A percentile compares a stretch with the other conserved stretches of the same genome.
phyloP scores from a whole-genome alignment of 2,113 vertebrate genomes.

The Trichechus manatus region DNA sequence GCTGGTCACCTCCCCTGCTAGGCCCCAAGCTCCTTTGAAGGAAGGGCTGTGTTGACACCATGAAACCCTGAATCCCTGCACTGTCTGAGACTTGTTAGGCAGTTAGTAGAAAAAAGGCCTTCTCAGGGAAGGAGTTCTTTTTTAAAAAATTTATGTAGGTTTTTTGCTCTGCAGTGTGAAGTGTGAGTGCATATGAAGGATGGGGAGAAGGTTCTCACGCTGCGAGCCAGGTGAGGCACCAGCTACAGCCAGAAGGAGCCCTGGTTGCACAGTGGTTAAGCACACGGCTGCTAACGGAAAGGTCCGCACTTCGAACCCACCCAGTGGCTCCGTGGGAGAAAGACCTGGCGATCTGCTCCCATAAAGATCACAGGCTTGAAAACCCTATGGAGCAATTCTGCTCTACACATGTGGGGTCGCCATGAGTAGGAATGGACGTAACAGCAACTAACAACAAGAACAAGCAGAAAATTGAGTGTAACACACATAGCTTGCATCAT shows the following conservation, averaged over 20 bases:
- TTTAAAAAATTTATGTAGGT: neutral
- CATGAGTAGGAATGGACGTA: neutral
- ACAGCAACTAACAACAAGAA: neutral
- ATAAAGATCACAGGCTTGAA: neutral
- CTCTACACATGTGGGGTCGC: neutral
- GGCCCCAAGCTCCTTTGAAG: neutral
- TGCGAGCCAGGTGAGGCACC: neutral
- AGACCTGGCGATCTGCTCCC: neutral
- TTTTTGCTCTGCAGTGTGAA: neutral
- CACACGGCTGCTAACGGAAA: neutral
- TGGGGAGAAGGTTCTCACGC: rapidly evolving
- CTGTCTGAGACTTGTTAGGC: neutral
- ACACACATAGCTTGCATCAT: rapidly evolving
- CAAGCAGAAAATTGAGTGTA: too few species aligned
- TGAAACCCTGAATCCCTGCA: neutral
- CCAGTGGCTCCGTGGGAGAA: neutral
- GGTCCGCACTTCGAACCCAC: neutral
- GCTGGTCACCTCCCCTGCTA: neutral
- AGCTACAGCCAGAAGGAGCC: too few species aligned
- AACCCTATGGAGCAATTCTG: neutral
- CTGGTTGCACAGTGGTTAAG: too few species aligned
- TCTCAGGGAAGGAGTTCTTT: neutral
- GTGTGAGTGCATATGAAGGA: neutral
- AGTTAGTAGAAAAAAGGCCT: neutral
- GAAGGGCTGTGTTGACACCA: neutral